Evolutionary conservation across 2,888 invertebrate genomes (phyloP), one percentile per base, ranked within the genome.

Genomic region (Plemyria rubiginata): DNA sequence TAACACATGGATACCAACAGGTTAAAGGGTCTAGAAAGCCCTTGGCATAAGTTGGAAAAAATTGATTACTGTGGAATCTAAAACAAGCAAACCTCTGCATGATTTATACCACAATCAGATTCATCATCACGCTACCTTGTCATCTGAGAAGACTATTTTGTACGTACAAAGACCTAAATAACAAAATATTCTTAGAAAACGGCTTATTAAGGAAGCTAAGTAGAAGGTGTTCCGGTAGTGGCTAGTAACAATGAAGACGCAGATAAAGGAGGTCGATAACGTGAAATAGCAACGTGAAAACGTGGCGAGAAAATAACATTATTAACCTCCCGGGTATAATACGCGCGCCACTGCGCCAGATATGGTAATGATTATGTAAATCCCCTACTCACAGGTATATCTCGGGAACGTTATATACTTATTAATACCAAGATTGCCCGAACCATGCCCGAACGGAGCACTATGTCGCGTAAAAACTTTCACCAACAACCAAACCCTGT

Each of bases 341-440:
- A 92, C 87, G 81, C 90, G 90, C 90, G 88, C 91, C 90, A 91
- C 86, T 88, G 88, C 90, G 89, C 91, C 88, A 92, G 92, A 92
- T 92, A 93, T 92, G 93, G 90, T 92, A 92, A 93, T 92, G 90
- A 92, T 92, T 93, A 93, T 93, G 93, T 90, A 92, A 93, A 93
- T 93, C 89, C 82, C 77, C 86, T 84, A 79, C 92, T 90, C 88
- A 86, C 90, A 92, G 91, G 91, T 91, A 92, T 87, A 89, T 90
- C 91, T 90, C 81, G 84, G 81, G 85, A 88, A 86, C 86, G 89
- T 92, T 91, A 92, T 90, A 87, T 88, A 91, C 90, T 92, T 92
- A 92, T 92, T 92, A 91, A 91, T 91, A 89, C 88, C 88, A 90
- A 90, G 91, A 92, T 91, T 91, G 89, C 84, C 78, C 82, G 84